Percentiles rank a stretch among this genome's conserved stretches.
These are phyloP conservation scores for Drosophila sturtevanti DNA, from an alignment of 1,140 invertebrate genomes.

Conservation along the genomic window DNA sequence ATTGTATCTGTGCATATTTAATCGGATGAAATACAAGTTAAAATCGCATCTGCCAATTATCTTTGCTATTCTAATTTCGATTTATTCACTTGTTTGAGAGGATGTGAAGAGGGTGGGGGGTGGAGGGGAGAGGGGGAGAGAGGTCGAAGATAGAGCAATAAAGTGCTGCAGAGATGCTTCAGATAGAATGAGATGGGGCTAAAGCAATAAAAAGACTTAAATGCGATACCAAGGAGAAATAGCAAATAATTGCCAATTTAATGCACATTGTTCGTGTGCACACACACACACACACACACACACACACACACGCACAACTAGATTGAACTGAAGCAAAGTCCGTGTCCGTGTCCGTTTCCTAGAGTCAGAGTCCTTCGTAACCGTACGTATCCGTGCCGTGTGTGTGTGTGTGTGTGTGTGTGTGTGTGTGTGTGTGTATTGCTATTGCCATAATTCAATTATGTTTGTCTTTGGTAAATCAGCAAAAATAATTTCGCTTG, in stretches of 20 bases:
- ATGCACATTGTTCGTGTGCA: constrained; percentile 65
- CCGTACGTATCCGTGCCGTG: not conserved
- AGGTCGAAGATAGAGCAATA: not conserved
- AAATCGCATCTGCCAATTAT: constrained; percentile 48
- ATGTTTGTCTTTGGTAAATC: constrained; percentile 79
- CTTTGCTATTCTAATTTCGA: constrained; percentile 40
- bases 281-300: constrained; percentile 15
- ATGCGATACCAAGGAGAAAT: constrained; percentile 46
- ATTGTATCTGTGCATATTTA: constrained; percentile 28
- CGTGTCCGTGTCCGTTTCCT: constrained; percentile 3
- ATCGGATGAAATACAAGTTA: constrained; percentile 26
- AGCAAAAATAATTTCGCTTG: constrained; percentile 72
- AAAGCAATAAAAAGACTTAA: constrained; percentile 48
- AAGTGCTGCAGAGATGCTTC: too few relatives aligned
- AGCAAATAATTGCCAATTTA: constrained; percentile 75
- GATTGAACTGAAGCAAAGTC: constrained; percentile 21
- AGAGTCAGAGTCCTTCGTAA: constrained; percentile 6
- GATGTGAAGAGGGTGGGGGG: not conserved
- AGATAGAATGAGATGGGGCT: not conserved
- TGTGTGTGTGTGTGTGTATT: constrained; percentile 31
- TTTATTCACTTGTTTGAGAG: constrained; percentile 10
- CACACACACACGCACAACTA: constrained; percentile 10
- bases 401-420: constrained; percentile 10
- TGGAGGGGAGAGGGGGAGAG: not conserved
- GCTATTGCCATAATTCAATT: constrained; percentile 73